Conservation (phyloP, 2,797 vertebrate species). For the Rhynchonycteris naso region DNA sequence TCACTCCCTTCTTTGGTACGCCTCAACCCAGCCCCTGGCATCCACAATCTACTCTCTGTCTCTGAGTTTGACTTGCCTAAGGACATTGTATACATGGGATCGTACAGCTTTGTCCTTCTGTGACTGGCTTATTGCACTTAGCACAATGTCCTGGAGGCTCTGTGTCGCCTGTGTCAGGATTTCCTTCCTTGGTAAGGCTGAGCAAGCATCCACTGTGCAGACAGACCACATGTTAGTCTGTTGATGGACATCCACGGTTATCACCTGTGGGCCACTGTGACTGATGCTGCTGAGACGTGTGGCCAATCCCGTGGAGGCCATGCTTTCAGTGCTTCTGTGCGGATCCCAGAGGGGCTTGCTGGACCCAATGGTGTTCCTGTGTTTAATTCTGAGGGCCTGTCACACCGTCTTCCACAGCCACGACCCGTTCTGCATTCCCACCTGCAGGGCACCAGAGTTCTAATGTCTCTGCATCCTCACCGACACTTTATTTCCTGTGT, state of each 20-base stretch:
- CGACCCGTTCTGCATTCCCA: background rate
- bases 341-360: too few species aligned
- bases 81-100: background rate
- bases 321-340: too few species aligned
- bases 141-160: too few species aligned
- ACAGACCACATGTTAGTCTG: background rate
- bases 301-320: too few species aligned
- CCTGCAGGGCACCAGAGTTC: accelerated
- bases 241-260: background rate
- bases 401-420: background rate
- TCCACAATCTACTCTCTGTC: background rate
- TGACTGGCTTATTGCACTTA: background rate
- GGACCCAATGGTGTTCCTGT: accelerated
- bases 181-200: background rate
- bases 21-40: background rate
- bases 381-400: accelerated
- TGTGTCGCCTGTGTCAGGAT: background rate
- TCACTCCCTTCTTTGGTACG: too few species aligned
- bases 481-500: too few species aligned
- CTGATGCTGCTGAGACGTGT: background rate
- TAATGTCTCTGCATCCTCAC: background rate
- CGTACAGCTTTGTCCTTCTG: background rate
- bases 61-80: background rate
- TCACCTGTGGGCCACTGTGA: background rate
- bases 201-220: background rate